Conservation (phyloP, 1,140 invertebrate species). For the Eurosta solidaginis region DNA sequence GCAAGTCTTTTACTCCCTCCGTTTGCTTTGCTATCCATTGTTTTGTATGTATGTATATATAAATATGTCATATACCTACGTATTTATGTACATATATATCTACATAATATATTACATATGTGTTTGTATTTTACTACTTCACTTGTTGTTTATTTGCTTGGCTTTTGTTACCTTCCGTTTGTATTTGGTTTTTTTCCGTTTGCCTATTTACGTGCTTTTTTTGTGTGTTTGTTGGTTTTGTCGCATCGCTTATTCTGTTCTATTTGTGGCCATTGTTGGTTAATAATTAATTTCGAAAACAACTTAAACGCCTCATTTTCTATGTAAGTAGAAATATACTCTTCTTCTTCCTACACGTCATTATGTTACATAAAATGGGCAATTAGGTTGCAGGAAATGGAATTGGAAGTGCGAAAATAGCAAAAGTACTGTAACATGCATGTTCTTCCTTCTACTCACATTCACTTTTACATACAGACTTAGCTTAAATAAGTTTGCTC, state of each 20-base stretch:
- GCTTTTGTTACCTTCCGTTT: not conserved
- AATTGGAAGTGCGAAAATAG: slow-evolving; percentile 8
- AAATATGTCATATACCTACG: not conserved
- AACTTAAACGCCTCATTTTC: slow-evolving; percentile 31
- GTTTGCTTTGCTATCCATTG: not conserved
- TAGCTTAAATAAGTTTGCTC: too few relatives aligned
- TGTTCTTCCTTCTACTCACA: not conserved
- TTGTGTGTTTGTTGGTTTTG: not conserved
- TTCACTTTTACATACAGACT: too few relatives aligned
- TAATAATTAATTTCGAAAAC: slow-evolving; percentile 34
- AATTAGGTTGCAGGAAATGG: slow-evolving; percentile 14
- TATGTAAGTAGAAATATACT: not conserved
- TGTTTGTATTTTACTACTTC: not conserved
- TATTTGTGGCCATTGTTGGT: slow-evolving; percentile 30
- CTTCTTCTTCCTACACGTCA: not conserved
- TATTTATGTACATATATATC: not conserved
- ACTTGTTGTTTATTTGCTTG: not conserved
- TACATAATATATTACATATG: too few relatives aligned
- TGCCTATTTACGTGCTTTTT: not conserved
- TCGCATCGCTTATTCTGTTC: slow-evolving; percentile 21
- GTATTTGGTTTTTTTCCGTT: not conserved
- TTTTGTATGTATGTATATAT: not conserved
- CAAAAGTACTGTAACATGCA: not conserved
- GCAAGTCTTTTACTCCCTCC: slow-evolving; percentile 11
- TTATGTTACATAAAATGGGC: slow-evolving; percentile 20